Evolutionary conservation across 1,140 invertebrate genomes (phyloP).

Genomic region (Dolichoris vasculosae): DNA sequence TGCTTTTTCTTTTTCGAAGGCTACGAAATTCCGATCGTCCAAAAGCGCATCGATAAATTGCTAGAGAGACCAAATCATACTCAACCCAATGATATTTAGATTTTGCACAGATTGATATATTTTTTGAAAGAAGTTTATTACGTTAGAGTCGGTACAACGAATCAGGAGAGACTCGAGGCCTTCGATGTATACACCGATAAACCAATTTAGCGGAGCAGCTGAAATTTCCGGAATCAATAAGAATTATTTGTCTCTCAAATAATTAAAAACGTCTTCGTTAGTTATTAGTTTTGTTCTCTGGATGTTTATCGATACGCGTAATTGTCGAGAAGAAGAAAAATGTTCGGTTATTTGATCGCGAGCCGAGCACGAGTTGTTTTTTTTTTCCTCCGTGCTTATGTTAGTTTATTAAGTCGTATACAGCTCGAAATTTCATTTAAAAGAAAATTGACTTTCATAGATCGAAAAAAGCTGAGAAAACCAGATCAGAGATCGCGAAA

Average conservation of each 20-base stretch:
- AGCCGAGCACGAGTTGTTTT: neutral
- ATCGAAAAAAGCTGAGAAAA: neutral
- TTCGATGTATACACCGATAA: too few relatives aligned
- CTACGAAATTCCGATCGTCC: too few relatives aligned
- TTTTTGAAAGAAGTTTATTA: too few relatives aligned
- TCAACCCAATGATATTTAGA: neutral
- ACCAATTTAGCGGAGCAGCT: too few relatives aligned
- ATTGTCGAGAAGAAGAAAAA: neutral
- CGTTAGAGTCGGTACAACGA: too few relatives aligned
- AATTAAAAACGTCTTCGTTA: neutral
- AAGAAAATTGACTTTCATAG: neutral
- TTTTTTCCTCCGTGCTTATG: neutral
- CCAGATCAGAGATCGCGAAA: neutral
- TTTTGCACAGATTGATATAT: neutral
- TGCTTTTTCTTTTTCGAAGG: too few relatives aligned
- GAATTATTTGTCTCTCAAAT: neutral
- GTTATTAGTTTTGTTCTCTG: neutral
- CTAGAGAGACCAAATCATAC: neutral
- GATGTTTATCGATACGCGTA: neutral
- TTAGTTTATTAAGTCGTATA: neutral
- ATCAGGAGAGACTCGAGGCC: too few relatives aligned
- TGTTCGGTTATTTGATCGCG: neutral
- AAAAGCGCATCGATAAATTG: neutral
- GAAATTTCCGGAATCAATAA: neutral
- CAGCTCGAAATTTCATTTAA: neutral